A percentile compares a stretch with the other conserved stretches of the same genome.
Evolutionary conservation across 2,888 invertebrate species (phyloP).

Genomic region (Geotrupes spiniger): DNA sequence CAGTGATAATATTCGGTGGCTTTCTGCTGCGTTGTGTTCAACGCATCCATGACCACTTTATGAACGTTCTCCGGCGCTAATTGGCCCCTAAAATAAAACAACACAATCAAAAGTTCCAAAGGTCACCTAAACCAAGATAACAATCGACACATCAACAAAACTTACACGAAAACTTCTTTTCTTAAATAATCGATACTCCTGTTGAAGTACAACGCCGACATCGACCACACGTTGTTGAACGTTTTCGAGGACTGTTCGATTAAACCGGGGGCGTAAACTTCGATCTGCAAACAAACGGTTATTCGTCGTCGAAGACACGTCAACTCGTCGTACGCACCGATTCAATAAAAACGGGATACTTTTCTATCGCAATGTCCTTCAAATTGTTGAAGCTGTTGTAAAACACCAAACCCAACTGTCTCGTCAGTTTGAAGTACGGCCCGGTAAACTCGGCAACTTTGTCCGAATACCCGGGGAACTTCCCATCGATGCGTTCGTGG

Average conservation of each 20-base stretch:
- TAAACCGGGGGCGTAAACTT: conserved; percentile 71
- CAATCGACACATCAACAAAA: conserved; percentile 35
- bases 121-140: not conserved
- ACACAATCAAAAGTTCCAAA: too few relatives aligned
- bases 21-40: conserved; percentile 66
- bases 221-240: conserved; percentile 52
- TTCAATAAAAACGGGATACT: conserved; percentile 53
- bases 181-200: conserved; percentile 61
- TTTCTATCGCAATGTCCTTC: conserved; percentile 36
- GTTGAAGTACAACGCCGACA: conserved; percentile 54
- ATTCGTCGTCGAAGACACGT: not conserved
- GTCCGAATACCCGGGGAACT: conserved; percentile 65
- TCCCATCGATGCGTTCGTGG: conserved; percentile 65
- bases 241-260: conserved; percentile 58
- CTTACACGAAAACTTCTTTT: conserved; percentile 79
- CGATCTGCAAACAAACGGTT: conserved; percentile 53
- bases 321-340: conserved; percentile 53
- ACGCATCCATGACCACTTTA: conserved; percentile 62
- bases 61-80: conserved; percentile 75
- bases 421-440: conserved; percentile 62
- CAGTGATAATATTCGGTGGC: conserved; percentile 70
- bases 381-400: conserved; percentile 49
- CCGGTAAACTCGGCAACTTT: conserved; percentile 55
- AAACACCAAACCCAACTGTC: conserved; percentile 57
- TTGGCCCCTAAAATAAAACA: conserved; percentile 57